These are phyloP conservation scores for Galleria mellonella DNA, from an alignment of 1,140 invertebrate genomes.

Conservation along the genomic window DNA sequence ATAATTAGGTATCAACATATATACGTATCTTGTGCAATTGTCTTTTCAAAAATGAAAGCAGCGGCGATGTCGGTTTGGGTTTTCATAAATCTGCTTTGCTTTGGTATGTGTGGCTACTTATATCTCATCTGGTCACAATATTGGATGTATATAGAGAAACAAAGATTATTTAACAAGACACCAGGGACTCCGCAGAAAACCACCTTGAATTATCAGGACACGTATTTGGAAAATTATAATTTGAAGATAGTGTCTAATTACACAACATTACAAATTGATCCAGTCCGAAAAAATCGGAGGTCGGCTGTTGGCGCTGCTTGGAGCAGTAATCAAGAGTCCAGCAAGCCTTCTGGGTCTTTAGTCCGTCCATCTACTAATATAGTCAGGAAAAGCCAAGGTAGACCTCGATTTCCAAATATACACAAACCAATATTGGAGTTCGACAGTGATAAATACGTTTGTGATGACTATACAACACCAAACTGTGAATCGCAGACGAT, in stretches of 20 bases:
- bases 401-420: constrained; percentile 76
- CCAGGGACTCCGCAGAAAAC: constrained; percentile 34
- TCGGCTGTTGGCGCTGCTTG: constrained; percentile 36
- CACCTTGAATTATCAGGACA: constrained; percentile 30
- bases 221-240: constrained; percentile 33
- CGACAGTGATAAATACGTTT: constrained; percentile 71
- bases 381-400: constrained; percentile 52
- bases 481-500: constrained; percentile 66
- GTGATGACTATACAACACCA: constrained; percentile 59
- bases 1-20: not conserved
- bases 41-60: constrained; percentile 73
- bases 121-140: constrained; percentile 83
- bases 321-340: constrained; percentile 27
- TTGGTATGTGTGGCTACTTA: constrained; percentile 82
- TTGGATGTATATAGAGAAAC: constrained; percentile 77
- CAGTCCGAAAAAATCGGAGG: constrained; percentile 37
- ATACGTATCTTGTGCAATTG: not conserved
- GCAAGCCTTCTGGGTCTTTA: constrained; percentile 26
- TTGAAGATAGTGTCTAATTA: constrained; percentile 27
- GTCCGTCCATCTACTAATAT: constrained; percentile 35
- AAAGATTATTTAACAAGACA: constrained; percentile 57
- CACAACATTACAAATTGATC: constrained; percentile 21
- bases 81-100: constrained; percentile 81
- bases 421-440: constrained; percentile 71
- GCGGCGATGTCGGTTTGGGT: constrained; percentile 80